Percentiles rank a stretch among this genome's conserved stretches.
Evolutionary conservation across 2,797 vertebrate genomes (phyloP).

Genomic region (Pteronotus mesoamericanus): DNA sequence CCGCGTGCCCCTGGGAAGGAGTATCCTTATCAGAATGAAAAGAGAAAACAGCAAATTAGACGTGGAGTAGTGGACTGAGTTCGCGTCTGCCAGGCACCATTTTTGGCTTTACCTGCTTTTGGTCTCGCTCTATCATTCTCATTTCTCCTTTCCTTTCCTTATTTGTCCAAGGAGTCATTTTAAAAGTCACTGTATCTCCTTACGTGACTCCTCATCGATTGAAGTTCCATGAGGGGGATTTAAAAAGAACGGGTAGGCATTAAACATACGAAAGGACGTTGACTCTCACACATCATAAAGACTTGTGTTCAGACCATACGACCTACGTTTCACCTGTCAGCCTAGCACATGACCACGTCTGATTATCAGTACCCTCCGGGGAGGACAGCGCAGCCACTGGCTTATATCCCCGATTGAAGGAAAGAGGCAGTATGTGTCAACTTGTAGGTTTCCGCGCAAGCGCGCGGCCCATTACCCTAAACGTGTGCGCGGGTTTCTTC

Average conservation of each 20-base stretch:
- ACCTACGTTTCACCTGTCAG: background rate
- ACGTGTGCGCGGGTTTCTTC: background rate
- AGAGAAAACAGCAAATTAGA: no score
- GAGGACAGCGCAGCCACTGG: background rate
- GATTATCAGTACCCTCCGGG: background rate
- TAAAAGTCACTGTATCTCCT: background rate
- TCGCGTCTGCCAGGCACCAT: no score
- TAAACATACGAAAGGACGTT: background rate
- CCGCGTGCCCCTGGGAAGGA: no score
- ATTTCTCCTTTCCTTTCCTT: no score
- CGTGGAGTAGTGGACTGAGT: no score
- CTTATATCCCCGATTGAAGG: no score
- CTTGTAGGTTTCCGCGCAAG: no score
- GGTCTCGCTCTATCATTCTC: background rate
- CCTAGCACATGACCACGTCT: no score
- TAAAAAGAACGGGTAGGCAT: no score
- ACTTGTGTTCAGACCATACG: accelerated
- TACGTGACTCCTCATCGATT: background rate
- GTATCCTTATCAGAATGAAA: no score
- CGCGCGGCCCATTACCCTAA: background rate
- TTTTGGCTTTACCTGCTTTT: no score
- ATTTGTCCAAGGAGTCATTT: no score
- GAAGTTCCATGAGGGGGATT: background rate
- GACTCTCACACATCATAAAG: background rate
- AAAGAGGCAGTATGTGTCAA: background rate